Conservation (phyloP, 2,113 vertebrate species). For the Barnardius zonarius region DNA sequence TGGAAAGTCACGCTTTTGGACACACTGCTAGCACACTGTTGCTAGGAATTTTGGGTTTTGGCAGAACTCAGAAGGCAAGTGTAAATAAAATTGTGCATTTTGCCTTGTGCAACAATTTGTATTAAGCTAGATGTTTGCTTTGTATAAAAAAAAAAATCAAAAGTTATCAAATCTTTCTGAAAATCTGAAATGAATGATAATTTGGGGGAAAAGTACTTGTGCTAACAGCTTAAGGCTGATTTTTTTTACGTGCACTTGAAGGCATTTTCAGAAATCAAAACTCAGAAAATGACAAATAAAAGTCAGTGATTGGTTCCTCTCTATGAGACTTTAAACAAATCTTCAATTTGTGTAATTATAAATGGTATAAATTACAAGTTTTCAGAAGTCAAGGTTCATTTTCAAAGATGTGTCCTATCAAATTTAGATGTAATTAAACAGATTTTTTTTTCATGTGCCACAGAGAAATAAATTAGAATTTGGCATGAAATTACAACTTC, state of each 20-base stretch:
- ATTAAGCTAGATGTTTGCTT: background rate
- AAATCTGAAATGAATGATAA: background rate
- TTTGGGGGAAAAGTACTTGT: background rate
- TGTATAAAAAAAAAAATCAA: background rate
- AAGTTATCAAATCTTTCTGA: background rate
- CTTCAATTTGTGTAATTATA: conserved; percentile 7
- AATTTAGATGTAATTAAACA: background rate
- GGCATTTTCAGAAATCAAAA: background rate
- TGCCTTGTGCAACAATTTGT: background rate
- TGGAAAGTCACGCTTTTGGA: background rate
- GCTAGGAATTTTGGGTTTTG: background rate
- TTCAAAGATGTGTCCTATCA: background rate
- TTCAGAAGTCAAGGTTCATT: background rate
- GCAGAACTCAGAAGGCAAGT: background rate
- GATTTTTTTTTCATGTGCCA: background rate
- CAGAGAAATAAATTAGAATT: conserved; percentile 8
- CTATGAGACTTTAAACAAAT: background rate
- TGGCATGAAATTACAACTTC: background rate
- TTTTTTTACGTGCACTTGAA: background rate
- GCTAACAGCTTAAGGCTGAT: background rate
- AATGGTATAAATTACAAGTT: background rate
- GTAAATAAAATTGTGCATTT: background rate
- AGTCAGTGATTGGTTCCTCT: background rate
- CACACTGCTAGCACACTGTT: no score
- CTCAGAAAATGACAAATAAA: background rate